Evolutionary conservation across 2,113 vertebrate genomes (phyloP), one percentile per base, ranked within the genome.

Genomic region (Rhineura floridana): DNA sequence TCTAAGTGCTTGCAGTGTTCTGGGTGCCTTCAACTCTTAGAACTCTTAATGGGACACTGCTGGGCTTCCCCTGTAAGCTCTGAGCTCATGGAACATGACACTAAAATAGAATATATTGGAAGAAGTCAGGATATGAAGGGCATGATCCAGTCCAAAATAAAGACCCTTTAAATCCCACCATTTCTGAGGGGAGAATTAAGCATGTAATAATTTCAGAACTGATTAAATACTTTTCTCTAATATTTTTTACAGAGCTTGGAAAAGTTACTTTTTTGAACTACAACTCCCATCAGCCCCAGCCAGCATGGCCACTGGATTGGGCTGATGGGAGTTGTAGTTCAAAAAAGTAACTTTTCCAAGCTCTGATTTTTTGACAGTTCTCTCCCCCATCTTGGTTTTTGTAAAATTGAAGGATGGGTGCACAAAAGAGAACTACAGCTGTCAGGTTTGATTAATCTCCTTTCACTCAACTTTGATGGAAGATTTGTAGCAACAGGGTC

Each of bases 231-330:
- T 30, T 39, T 42, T 52, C 21, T 65, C n/a, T 39, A 44, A 3
- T 2, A 42, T 10, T 59, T 33, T 92, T 90, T 84, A 76, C n/a
- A 79, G 9, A n/a, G n/a, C n/a, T n/a, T n/a, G n/a, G n/a, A n/a
- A n/a, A n/a, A n/a, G n/a, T n/a, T n/a, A n/a, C n/a, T n/a, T n/a
- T n/a, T n/a, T n/a, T n/a, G n/a, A n/a, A n/a, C n/a, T n/a, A n/a
- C n/a, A n/a, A n/a, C n/a, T n/a, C n/a, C n/a, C n/a, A n/a, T n/a
- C n/a, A n/a, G n/a, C n/a, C n/a, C n/a, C n/a, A n/a, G n/a, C n/a
- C n/a, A n/a, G n/a, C n/a, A n/a, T n/a, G n/a, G n/a, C n/a, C n/a
- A n/a, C n/a, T n/a, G n/a, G n/a, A n/a, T n/a, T n/a, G n/a, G n/a
- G n/a, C n/a, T n/a, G n/a, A n/a, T n/a, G n/a, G n/a, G n/a, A n/a